Conservation (phyloP, 2,888 invertebrate genomes). For the Melanophora roralis region DNA sequence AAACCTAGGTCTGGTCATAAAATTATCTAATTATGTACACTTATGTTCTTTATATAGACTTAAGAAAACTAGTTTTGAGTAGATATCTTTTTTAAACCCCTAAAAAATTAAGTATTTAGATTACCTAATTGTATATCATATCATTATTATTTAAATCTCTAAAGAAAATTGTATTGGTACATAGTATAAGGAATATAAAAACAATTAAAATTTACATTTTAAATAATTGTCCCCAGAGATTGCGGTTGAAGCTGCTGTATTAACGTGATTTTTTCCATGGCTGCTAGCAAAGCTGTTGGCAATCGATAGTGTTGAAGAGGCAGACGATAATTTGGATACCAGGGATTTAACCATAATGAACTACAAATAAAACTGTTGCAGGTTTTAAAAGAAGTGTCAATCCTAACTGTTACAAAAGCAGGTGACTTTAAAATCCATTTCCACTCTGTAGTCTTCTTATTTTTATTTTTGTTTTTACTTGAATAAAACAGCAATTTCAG, state of each 20-base stretch:
- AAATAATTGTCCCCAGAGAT: slow-evolving; percentile 61
- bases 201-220: slow-evolving; percentile 47
- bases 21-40: no score
- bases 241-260: slow-evolving; percentile 56
- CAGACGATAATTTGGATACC: slow-evolving; percentile 74
- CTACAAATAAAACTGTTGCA: slow-evolving; percentile 3
- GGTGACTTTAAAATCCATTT: slow-evolving; percentile 13
- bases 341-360: slow-evolving; percentile 73
- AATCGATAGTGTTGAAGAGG: slow-evolving; percentile 72
- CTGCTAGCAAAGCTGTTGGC: slow-evolving; percentile 65
- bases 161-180: not conserved
- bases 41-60: no score
- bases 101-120: no score
- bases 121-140: no score
- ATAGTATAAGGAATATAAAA: not conserved
- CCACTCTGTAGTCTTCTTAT: not conserved
- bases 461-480: slow-evolving; percentile 10
- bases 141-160: no score
- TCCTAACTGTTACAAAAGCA: not conserved
- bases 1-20: no score
- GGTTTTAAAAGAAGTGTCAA: not conserved
- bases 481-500: slow-evolving; percentile 43
- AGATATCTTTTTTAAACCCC: no score
- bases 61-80: no score
- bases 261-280: slow-evolving; percentile 55